These are phyloP conservation scores for Meiosimyza decipiens DNA, from an alignment of 2,888 invertebrate species.

Conservation along the genomic window DNA sequence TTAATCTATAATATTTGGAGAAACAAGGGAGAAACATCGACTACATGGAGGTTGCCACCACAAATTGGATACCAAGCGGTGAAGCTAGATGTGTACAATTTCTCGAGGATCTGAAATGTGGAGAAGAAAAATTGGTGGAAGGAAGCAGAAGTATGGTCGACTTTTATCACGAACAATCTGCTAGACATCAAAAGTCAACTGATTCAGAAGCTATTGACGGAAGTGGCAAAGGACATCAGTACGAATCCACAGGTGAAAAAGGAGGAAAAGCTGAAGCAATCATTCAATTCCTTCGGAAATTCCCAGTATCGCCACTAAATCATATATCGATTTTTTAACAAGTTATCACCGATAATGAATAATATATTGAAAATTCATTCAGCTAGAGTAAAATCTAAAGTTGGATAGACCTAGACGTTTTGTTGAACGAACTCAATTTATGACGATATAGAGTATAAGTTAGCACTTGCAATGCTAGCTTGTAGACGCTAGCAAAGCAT, in stretches of 20 bases:
- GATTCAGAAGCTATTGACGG: neutral
- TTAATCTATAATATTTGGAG: conserved; percentile 29
- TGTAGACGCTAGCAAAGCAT: too few species aligned
- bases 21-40: conserved; percentile 19
- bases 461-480: too few species aligned
- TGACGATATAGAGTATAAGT: too few species aligned
- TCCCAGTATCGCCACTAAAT: neutral
- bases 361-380: neutral
- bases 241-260: neutral
- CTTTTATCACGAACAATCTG: neutral
- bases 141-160: neutral
- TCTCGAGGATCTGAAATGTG: neutral
- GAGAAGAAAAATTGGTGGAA: conserved; percentile 8
- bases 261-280: neutral
- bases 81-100: conserved; percentile 4
- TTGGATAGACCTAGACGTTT: too few species aligned
- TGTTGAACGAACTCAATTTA: too few species aligned
- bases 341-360: neutral
- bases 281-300: neutral
- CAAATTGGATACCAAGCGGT: conserved; percentile 26
- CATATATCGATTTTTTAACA: neutral
- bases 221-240: neutral
- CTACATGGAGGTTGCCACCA: conserved; percentile 27
- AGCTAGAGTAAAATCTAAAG: too few species aligned
- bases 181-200: neutral